These are phyloP conservation scores for Brachionus paranguensis DNA, from an alignment of 1,140 invertebrate genomes.

Conservation along the genomic window DNA sequence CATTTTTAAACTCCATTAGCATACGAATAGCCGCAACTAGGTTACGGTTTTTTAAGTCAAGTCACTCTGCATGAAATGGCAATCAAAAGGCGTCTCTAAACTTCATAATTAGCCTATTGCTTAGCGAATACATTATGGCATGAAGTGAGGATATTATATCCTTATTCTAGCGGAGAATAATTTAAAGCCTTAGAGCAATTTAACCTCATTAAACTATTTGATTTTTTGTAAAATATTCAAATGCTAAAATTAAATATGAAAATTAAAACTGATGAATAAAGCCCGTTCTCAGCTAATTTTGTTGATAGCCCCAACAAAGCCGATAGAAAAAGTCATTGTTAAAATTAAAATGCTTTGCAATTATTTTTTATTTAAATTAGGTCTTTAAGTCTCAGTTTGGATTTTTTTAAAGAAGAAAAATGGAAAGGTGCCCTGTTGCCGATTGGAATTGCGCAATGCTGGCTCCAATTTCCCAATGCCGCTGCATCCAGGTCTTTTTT, in stretches of 20 bases:
- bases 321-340: not conserved
- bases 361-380: constrained; percentile 15
- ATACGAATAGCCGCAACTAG: not conserved
- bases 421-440: not conserved
- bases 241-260: constrained; percentile 13
- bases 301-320: constrained; percentile 5
- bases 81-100: not conserved
- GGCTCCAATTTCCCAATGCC: not conserved
- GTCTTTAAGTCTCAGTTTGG: not conserved
- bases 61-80: not conserved
- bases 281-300: constrained; percentile 5
- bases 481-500: not conserved
- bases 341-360: not conserved
- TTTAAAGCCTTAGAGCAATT: not conserved
- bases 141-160: constrained; percentile 11
- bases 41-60: not conserved
- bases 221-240: constrained; percentile 2
- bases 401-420: not conserved
- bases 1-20: not conserved
- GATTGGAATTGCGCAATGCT: not conserved
- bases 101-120: not conserved
- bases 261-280: not conserved
- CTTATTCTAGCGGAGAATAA: not conserved
- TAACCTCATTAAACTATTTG: constrained; percentile 23
- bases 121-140: not conserved